phyloP scores from a whole-genome alignment of 2,888 invertebrate genomes.

The Eupithecia subfuscata region DNA sequence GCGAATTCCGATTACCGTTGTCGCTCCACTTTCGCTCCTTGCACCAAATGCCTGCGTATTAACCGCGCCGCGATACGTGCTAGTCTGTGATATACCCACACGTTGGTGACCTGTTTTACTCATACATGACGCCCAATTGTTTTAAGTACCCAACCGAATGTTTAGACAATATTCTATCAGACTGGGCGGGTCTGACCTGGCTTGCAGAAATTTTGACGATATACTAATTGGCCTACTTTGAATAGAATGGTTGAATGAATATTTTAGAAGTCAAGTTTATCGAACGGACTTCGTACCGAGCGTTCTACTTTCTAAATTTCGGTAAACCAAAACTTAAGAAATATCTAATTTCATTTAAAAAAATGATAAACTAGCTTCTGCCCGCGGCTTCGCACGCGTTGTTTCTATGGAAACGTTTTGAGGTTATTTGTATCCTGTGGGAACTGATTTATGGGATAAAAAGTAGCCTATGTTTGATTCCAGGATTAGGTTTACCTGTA shows the following conservation, averaged over 20 bases:
- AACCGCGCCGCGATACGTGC: slow-evolving; percentile 28
- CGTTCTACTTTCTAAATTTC: slow-evolving; percentile 20
- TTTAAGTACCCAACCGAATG: slow-evolving; percentile 59
- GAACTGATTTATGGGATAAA: too few species aligned
- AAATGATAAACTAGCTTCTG: neutral
- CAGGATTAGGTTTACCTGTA: too few species aligned
- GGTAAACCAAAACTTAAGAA: neutral
- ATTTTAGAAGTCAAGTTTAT: slow-evolving; percentile 26
- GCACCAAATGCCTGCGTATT: slow-evolving; percentile 49
- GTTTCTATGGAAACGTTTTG: too few species aligned
- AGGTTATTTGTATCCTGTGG: too few species aligned
- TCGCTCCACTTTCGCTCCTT: slow-evolving; percentile 56
- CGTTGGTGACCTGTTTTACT: slow-evolving; percentile 43
- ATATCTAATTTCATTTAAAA: neutral
- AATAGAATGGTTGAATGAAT: slow-evolving; percentile 20
- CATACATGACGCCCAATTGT: slow-evolving; percentile 56
- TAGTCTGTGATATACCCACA: slow-evolving; percentile 38
- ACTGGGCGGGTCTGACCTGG: neutral
- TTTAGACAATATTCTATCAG: slow-evolving; percentile 67
- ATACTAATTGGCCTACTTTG: slow-evolving; percentile 35
- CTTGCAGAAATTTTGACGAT: slow-evolving; percentile 14
- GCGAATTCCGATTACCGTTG: slow-evolving; percentile 47
- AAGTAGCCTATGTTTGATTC: too few species aligned
- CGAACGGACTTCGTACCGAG: neutral
- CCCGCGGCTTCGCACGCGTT: too few species aligned